Conservation (phyloP, 1,140 invertebrate species). For the Riptortus pedestris region DNA sequence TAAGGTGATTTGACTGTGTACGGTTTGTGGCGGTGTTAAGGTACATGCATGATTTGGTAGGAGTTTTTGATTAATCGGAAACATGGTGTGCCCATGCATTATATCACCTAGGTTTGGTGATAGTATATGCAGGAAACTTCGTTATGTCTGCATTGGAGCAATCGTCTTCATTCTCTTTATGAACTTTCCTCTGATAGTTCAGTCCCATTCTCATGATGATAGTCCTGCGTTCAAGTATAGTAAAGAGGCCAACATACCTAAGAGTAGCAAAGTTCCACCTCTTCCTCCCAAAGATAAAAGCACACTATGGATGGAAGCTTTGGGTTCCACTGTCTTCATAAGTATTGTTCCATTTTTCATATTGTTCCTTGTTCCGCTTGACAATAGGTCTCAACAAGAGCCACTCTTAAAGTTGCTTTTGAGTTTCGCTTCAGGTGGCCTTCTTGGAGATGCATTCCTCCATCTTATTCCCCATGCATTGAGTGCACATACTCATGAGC, state of each 20-base stretch:
- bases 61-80: too few relatives aligned
- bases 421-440: conserved; percentile 87
- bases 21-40: too few relatives aligned
- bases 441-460: conserved; percentile 91
- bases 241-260: conserved; percentile 51
- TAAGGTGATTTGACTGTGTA: too few relatives aligned
- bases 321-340: conserved; percentile 82
- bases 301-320: conserved; percentile 66
- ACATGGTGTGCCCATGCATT: too few relatives aligned
- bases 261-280: conserved; percentile 21
- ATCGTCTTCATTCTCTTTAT: not conserved
- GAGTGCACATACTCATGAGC: conserved; percentile 45
- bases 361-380: conserved; percentile 84
- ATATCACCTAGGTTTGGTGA: too few relatives aligned
- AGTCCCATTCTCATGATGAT: conserved; percentile 35
- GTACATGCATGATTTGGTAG: too few relatives aligned
- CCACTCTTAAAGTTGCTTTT: conserved; percentile 78
- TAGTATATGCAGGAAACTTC: too few relatives aligned
- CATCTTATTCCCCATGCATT: conserved; percentile 94
- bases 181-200: not conserved
- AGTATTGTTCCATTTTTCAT: conserved; percentile 89
- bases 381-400: conserved; percentile 72
- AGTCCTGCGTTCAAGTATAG: conserved; percentile 63
- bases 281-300: conserved; percentile 32
- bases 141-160: not conserved